Percentiles rank a stretch among this genome's conserved stretches.
Conservation (phyloP, 2,888 invertebrate species). For the Pterostichus niger region DNA sequence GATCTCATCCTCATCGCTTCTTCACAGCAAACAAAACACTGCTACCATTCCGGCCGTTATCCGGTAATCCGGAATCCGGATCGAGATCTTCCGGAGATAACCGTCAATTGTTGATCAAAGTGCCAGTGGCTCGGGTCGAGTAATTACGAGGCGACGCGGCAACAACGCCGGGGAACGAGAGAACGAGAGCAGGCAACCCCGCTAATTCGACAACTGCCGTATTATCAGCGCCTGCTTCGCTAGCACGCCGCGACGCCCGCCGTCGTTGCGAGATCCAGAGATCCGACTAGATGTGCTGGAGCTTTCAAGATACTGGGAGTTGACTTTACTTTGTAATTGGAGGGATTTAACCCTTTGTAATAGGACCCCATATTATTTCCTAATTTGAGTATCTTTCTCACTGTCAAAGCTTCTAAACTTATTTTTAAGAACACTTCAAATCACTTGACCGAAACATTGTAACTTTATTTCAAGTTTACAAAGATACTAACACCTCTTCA, state of each 20-base stretch:
- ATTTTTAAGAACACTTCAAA: too few relatives aligned
- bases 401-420: too few relatives aligned
- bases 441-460: too few relatives aligned
- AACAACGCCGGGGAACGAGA: not conserved
- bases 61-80: slow-evolving; percentile 48
- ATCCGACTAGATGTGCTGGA: too few relatives aligned
- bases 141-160: slow-evolving; percentile 56
- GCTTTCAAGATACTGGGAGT: too few relatives aligned
- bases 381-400: too few relatives aligned
- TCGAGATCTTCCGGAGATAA: slow-evolving; percentile 54
- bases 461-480: too few relatives aligned
- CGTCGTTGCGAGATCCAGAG: too few relatives aligned
- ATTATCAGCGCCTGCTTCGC: slow-evolving; percentile 42
- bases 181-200: slow-evolving; percentile 40
- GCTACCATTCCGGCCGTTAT: not conserved
- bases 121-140: slow-evolving; percentile 44
- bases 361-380: too few relatives aligned
- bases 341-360: too few relatives aligned
- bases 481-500: too few relatives aligned
- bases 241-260: not conserved
- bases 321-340: too few relatives aligned
- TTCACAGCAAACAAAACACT: slow-evolving; percentile 22
- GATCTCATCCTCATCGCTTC: not conserved
- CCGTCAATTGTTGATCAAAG: slow-evolving; percentile 65
- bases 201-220: slow-evolving; percentile 65